Conservation (phyloP, 2,888 invertebrate genomes). For the Hirtodrosophila histrioides region DNA sequence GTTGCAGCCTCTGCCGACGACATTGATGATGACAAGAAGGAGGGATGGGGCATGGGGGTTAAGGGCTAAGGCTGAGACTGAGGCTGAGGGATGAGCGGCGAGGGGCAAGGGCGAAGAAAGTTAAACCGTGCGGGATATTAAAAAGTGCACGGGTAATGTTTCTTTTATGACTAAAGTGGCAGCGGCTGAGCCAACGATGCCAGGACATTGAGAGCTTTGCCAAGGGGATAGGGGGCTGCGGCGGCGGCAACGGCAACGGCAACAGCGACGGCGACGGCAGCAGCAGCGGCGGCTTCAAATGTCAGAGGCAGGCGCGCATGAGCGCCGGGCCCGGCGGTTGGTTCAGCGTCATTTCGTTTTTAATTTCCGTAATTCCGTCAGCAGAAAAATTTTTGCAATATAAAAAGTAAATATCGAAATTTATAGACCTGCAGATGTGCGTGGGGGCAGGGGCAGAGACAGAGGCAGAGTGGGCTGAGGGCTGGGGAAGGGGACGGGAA, state of each 20-base stretch:
- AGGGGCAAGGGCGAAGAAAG: conserved; percentile 50
- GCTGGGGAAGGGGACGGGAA: neutral
- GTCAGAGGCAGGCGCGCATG: conserved; percentile 73
- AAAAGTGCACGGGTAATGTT: conserved; percentile 82
- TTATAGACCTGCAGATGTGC: conserved; percentile 83
- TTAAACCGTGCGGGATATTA: conserved; percentile 84
- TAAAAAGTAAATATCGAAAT: conserved; percentile 84
- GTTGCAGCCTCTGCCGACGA: conserved; percentile 25
- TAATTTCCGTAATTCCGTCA: conserved; percentile 84
- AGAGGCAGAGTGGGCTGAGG: neutral
- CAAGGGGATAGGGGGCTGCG: neutral
- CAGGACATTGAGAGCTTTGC: conserved; percentile 9
- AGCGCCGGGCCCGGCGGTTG: conserved; percentile 50
- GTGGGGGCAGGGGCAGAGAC: conserved; percentile 18
- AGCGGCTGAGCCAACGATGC: conserved; percentile 40
- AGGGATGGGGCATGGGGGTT: neutral
- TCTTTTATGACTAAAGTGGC: conserved; percentile 79
- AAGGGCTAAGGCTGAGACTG: neutral
- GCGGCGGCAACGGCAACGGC: neutral
- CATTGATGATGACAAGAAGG: conserved; percentile 28
- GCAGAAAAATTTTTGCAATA: conserved; percentile 84
- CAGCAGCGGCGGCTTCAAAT: conserved; percentile 47
- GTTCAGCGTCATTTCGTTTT: conserved; percentile 83
- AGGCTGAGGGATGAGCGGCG: conserved; percentile 4
- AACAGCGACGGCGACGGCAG: neutral